These are phyloP conservation scores for Drosophila testacea DNA, from an alignment of 2,888 invertebrate genomes.

Conservation along the genomic window DNA sequence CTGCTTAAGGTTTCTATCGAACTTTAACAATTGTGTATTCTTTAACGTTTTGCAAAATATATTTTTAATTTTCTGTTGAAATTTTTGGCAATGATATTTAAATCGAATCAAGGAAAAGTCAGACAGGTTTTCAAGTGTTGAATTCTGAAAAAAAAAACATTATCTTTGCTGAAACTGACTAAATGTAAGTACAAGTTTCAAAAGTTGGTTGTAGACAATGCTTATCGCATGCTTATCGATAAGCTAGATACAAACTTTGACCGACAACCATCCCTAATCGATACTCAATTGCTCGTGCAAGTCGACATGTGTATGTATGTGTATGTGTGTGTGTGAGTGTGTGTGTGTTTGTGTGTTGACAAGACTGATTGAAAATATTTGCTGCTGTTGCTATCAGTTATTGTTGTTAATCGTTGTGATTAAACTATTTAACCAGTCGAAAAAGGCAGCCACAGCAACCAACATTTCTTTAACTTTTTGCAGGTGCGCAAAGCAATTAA, in stretches of 20 bases:
- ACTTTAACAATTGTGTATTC: neutral
- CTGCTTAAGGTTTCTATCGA: neutral
- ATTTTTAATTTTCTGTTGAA: neutral
- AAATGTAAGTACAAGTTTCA: neutral
- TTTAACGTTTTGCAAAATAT: neutral
- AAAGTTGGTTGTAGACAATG: neutral
- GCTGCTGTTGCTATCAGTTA: constrained; percentile 29
- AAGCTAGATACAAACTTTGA: neutral
- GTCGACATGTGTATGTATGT: too few species aligned
- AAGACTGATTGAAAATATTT: constrained; percentile 6
- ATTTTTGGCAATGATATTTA: neutral
- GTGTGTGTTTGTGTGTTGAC: neutral
- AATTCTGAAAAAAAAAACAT: too few species aligned
- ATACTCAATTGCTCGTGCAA: constrained; percentile 5
- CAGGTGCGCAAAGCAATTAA: constrained; percentile 1
- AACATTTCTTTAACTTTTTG: neutral
- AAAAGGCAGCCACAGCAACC: constrained; percentile 17
- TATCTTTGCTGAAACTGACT: neutral
- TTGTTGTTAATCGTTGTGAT: constrained; percentile 25
- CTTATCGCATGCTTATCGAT: too few species aligned
- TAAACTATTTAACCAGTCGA: constrained; percentile 15
- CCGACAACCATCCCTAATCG: constrained; percentile 20
- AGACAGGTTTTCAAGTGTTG: neutral
- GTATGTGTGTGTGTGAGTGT: neutral
- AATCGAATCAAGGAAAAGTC: neutral